phyloP scores from a whole-genome alignment of 2,113 vertebrate genomes.

The Anthoscopus minutus region DNA sequence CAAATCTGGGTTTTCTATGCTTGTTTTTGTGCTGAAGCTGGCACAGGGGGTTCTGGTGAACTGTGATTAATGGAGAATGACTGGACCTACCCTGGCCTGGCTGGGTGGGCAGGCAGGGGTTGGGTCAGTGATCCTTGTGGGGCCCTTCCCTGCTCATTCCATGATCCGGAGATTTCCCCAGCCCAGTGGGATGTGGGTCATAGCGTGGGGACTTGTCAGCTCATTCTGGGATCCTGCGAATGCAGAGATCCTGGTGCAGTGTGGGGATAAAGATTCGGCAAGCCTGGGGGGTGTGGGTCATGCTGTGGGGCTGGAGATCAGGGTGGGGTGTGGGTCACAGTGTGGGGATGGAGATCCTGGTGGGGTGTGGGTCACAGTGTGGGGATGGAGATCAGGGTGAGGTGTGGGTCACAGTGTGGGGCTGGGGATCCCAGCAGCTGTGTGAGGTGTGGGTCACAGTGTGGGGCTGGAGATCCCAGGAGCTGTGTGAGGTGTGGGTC shows the following conservation, averaged over 20 bases:
- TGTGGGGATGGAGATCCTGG: too few relatives aligned
- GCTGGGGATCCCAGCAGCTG: too few relatives aligned
- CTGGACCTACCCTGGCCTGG: background rate
- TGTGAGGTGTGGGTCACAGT: rapidly evolving
- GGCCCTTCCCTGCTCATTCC: background rate
- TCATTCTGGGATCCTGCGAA: too few relatives aligned
- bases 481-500: rapidly evolving
- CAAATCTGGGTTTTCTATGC: rapidly evolving
- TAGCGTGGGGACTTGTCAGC: too few relatives aligned
- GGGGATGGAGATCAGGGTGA: too few relatives aligned
- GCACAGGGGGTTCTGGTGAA: background rate
- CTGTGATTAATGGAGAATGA: background rate
- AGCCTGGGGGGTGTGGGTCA: background rate
- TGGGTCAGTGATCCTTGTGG: rapidly evolving
- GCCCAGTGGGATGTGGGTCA: background rate
- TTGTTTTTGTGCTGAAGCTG: background rate
- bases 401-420: too few relatives aligned
- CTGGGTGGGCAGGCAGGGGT: background rate
- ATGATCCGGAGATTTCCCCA: too few relatives aligned
- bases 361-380: too few relatives aligned
- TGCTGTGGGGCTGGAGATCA: background rate
- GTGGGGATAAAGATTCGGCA: background rate
- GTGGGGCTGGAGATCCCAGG: rapidly evolving
- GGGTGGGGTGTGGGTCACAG: too few relatives aligned
- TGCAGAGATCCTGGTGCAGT: too few relatives aligned